Conservation (phyloP, 2,113 vertebrate species). For the Chlamydotis undulata region DNA sequence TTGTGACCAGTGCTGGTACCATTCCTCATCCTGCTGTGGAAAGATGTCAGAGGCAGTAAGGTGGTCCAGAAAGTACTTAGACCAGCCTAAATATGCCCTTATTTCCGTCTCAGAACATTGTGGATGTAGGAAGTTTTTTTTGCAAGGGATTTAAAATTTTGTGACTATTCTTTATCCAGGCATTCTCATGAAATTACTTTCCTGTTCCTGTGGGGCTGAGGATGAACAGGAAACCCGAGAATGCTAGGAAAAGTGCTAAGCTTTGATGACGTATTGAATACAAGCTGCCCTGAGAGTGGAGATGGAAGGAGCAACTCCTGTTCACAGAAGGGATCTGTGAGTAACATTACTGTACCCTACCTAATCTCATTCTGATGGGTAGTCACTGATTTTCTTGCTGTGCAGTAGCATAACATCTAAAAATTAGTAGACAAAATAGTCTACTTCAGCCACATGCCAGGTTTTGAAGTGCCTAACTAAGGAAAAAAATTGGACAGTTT, state of each 20-base stretch:
- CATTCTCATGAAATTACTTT: background rate
- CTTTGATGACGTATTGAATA: background rate
- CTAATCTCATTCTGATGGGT: background rate
- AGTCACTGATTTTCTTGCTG: background rate
- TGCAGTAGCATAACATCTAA: background rate
- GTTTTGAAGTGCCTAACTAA: background rate
- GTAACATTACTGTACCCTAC: background rate
- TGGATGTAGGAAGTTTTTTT: background rate
- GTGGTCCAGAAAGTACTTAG: background rate
- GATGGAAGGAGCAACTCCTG: background rate
- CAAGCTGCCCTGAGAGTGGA: background rate
- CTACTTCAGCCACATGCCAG: background rate
- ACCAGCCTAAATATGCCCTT: background rate
- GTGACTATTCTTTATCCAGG: background rate
- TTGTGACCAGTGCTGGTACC: background rate
- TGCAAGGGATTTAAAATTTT: background rate
- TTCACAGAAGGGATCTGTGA: background rate
- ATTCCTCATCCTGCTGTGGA: background rate
- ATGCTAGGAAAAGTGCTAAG: background rate
- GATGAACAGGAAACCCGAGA: background rate
- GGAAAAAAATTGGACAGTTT: background rate
- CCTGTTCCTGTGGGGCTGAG: background rate
- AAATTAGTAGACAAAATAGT: background rate
- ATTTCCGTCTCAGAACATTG: background rate
- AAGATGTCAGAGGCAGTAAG: background rate